Conservation (phyloP, 2,113 vertebrate species). For the Isurus oxyrinchus region DNA sequence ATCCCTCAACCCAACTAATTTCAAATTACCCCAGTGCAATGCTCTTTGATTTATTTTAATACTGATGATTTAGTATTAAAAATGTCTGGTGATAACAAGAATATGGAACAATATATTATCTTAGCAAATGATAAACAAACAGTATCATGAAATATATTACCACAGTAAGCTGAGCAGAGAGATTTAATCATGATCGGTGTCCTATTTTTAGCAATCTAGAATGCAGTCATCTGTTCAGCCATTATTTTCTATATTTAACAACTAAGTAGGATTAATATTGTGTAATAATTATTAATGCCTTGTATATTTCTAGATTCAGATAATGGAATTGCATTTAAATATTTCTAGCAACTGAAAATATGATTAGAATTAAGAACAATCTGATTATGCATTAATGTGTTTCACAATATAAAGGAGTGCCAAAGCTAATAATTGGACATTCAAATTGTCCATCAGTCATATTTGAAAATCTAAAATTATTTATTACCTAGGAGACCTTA, state of each 20-base stretch:
- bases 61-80: background rate
- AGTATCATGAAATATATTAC: background rate
- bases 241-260: constrained; percentile 26
- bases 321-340: background rate
- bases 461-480: constrained; percentile 23
- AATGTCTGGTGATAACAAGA: background rate
- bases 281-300: constrained; percentile 16
- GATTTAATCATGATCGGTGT: background rate
- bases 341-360: background rate
- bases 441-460: background rate
- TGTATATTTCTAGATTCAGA: background rate
- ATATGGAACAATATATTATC: background rate
- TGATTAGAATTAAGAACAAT: background rate
- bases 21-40: background rate
- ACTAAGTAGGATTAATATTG: background rate
- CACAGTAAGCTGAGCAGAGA: background rate
- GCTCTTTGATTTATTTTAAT: background rate
- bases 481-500: background rate
- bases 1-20: background rate
- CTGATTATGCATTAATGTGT: background rate
- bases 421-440: background rate
- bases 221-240: constrained; percentile 16
- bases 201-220: background rate
- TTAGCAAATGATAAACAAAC: background rate
- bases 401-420: background rate